Evolutionary conservation across 2,888 invertebrate species (phyloP).

Genomic region (Leptinotarsa juncta): DNA sequence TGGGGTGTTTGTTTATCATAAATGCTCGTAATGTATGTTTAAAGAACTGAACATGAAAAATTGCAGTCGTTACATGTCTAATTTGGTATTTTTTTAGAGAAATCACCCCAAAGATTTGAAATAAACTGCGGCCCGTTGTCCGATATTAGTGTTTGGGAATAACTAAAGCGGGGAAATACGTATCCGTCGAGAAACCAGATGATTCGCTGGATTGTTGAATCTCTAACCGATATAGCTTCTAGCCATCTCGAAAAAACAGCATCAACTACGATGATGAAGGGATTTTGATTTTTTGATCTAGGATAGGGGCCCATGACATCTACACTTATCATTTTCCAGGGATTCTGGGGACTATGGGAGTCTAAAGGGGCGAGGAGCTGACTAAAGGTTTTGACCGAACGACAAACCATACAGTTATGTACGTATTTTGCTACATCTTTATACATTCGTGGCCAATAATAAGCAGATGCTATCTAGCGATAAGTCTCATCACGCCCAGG

Average conservation of each 20-base stretch:
- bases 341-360: neutral
- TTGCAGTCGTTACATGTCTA: neutral
- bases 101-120: neutral
- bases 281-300: too few species aligned
- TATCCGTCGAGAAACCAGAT: neutral
- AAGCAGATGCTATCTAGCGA: constrained; percentile 3
- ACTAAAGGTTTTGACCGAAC: constrained; percentile 6
- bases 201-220: neutral
- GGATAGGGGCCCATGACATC: neutral
- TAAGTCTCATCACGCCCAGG: constrained; percentile 30
- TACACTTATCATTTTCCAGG: neutral
- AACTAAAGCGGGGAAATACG: constrained; percentile 11
- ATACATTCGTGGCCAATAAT: constrained; percentile 24
- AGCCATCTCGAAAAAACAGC: constrained; percentile 31
- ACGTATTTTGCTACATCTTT: constrained; percentile 27
- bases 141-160: constrained; percentile 7
- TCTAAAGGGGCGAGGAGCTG: neutral
- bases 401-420: constrained; percentile 23
- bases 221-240: constrained; percentile 5
- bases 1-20: neutral
- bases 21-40: neutral
- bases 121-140: constrained; percentile 24
- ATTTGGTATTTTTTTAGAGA: neutral
- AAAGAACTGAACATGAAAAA: neutral
- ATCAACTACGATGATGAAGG: constrained; percentile 23